A percentile compares a stretch with the other conserved stretches of the same genome.
Evolutionary conservation across 2,797 vertebrate species (phyloP).

Genomic region (Balearica regulorum): DNA sequence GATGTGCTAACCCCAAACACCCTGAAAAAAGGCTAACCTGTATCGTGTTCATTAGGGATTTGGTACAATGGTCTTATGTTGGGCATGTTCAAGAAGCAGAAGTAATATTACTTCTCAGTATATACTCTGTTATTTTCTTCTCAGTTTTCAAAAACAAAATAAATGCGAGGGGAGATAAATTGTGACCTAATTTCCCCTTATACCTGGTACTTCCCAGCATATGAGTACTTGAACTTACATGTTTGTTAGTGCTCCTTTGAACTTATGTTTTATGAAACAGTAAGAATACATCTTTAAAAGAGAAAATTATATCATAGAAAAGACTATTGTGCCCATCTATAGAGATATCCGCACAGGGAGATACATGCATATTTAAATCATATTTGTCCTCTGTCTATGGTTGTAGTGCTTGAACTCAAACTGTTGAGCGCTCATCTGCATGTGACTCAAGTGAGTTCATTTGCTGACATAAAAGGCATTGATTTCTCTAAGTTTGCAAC

Average conservation of each 20-base stretch:
- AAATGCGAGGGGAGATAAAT: not conserved
- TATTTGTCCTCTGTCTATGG: not conserved
- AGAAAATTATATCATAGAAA: not conserved
- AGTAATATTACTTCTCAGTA: not conserved
- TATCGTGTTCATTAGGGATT: not conserved
- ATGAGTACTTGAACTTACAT: not conserved
- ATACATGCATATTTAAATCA: not conserved
- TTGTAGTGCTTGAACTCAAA: not conserved
- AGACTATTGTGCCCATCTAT: not conserved
- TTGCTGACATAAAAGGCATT: not conserved
- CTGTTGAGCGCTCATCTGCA: not conserved
- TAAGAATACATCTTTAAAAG: not conserved
- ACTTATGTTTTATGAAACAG: not conserved
- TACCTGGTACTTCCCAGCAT: not conserved
- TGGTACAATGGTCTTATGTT: not conserved
- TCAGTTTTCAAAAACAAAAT: not conserved
- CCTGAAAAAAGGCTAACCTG: not conserved
- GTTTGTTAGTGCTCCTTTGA: not conserved
- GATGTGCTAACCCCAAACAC: not conserved
- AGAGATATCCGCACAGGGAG: not conserved
- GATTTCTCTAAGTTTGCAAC: not conserved
- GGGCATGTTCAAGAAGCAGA: not conserved
- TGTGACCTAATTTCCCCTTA: not conserved
- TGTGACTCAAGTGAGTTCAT: accelerated
- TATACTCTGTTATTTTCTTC: not conserved